Conservation (phyloP, 2,113 vertebrate species). For the Antechinus flavipes region DNA sequence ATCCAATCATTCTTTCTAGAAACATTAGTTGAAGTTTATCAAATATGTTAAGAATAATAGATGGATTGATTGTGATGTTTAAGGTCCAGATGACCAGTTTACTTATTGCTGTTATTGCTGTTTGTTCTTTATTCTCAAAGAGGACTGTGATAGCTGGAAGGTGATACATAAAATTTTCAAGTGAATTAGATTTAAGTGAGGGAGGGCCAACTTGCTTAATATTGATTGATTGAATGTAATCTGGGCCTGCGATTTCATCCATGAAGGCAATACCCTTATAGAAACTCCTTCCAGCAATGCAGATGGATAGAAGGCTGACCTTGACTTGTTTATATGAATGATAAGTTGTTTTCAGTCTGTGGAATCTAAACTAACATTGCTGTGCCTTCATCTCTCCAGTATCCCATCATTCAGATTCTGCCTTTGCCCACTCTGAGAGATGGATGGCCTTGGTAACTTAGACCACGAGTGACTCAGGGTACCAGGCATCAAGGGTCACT, state of each 20-base stretch:
- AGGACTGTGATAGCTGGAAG: no score
- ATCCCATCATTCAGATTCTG: background rate
- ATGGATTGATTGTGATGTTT: no score
- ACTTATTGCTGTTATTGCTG: background rate
- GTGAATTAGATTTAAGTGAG: no score
- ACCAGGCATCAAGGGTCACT: background rate
- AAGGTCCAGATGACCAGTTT: no score
- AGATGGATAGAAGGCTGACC: background rate
- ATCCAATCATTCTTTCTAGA: background rate
- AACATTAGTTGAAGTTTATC: background rate
- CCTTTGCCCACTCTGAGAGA: background rate
- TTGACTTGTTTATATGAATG: background rate
- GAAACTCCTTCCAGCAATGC: background rate
- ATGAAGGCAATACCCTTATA: background rate
- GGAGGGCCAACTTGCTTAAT: background rate
- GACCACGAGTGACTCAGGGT: background rate
- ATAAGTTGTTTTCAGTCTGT: background rate
- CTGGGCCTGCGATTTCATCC: background rate
- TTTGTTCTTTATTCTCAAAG: no score
- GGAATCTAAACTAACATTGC: background rate
- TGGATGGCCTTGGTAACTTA: background rate
- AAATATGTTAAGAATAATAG: no score
- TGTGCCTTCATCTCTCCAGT: background rate
- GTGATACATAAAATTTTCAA: no score
- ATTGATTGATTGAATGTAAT: background rate